Conservation (phyloP, 1,140 invertebrate species). For the Contarinia nasturtii region DNA sequence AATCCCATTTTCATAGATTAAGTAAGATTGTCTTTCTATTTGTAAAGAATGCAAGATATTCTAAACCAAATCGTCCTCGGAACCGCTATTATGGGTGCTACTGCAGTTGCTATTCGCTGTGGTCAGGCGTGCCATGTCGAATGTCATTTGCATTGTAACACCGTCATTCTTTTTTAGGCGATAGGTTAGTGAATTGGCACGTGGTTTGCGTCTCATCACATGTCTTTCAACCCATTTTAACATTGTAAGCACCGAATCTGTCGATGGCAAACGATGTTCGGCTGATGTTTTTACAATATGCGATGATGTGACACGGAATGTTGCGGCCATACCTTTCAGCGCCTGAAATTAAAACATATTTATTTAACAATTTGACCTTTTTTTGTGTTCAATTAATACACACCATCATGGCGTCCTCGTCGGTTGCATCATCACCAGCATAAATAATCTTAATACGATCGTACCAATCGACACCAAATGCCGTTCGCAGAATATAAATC, state of each 20-base stretch:
- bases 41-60: background rate
- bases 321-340: constrained; percentile 74
- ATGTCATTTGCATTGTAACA: constrained; percentile 55
- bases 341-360: constrained; percentile 36
- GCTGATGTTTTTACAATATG: constrained; percentile 71
- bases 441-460: constrained; percentile 80
- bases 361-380: too few relatives aligned
- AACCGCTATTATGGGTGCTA: constrained; percentile 5
- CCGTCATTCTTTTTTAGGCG: constrained; percentile 36
- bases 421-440: constrained; percentile 73
- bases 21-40: too few relatives aligned
- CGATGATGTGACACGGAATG: constrained; percentile 69
- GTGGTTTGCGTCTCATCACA: constrained; percentile 51
- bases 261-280: constrained; percentile 63
- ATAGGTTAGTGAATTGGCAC: constrained; percentile 34
- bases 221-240: constrained; percentile 77
- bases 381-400: constrained; percentile 12
- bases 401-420: constrained; percentile 82
- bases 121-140: constrained; percentile 25
- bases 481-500: constrained; percentile 73
- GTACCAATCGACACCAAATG: constrained; percentile 79
- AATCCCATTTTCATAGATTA: too few relatives aligned
- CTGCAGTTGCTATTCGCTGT: constrained; percentile 11
- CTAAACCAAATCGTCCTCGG: constrained; percentile 9
- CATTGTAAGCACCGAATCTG: constrained; percentile 73